A percentile compares a stretch with the other conserved stretches of the same genome.
These are phyloP conservation scores for Lucinisca nassula DNA, from an alignment of 2,888 invertebrate genomes.

Conservation along the genomic window DNA sequence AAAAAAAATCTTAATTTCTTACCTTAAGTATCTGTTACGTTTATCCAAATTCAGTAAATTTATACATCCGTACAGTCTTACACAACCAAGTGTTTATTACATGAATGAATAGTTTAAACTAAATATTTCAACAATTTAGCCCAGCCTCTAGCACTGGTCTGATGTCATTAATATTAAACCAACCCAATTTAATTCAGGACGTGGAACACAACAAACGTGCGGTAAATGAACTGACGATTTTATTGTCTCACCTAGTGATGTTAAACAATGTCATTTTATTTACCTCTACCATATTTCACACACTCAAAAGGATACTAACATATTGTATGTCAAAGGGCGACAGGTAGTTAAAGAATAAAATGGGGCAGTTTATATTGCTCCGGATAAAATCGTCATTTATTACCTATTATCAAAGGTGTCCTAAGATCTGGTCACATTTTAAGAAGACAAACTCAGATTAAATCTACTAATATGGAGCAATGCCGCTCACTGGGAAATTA, in stretches of 20 bases:
- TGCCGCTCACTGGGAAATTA: neutral
- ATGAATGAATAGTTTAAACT: neutral
- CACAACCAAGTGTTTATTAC: neutral
- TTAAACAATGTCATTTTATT: neutral
- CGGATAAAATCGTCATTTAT: constrained; percentile 5
- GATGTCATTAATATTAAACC: constrained; percentile 6
- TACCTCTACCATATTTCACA: neutral
- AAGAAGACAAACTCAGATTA: constrained; percentile 2
- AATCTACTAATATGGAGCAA: neutral
- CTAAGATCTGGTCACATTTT: neutral
- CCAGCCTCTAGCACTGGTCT: neutral
- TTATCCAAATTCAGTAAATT: neutral
- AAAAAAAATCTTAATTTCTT: neutral
- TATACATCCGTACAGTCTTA: neutral
- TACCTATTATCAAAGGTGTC: constrained; percentile 17
- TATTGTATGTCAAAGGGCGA: constrained; percentile 1
- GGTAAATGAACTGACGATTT: neutral
- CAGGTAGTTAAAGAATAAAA: neutral
- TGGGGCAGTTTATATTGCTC: neutral
- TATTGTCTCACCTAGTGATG: neutral
- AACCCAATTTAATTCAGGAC: neutral
- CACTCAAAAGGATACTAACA: neutral
- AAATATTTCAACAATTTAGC: constrained; percentile 4
- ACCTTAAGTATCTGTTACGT: neutral
- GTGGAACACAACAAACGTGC: neutral